Evolutionary conservation across 2,113 vertebrate genomes (phyloP).

Genomic region (Plestiodon gilberti): DNA sequence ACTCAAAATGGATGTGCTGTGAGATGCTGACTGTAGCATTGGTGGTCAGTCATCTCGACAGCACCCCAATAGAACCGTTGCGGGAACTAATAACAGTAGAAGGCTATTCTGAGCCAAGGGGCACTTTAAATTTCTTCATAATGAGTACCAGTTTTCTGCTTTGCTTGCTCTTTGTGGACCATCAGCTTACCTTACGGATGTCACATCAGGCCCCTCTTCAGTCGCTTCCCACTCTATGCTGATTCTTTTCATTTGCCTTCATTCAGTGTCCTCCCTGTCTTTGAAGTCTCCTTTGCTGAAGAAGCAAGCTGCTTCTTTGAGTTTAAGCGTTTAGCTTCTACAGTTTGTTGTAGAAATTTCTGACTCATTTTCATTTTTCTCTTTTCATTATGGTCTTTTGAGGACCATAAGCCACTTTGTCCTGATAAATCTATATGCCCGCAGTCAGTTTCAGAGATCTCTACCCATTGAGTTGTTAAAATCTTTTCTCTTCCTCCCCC

Average conservation of each 20-base stretch:
- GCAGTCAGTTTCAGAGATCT: neutral
- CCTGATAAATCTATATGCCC: neutral
- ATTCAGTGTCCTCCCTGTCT: neutral
- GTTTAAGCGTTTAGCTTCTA: neutral
- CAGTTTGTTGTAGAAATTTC: too few relatives aligned
- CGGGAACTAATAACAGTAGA: neutral
- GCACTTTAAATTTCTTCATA: neutral
- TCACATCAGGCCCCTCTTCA: neutral
- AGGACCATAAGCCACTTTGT: neutral
- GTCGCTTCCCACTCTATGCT: neutral
- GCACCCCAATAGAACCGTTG: constrained; percentile 3
- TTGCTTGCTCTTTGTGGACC: neutral
- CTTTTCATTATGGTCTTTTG: neutral
- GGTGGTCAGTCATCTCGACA: neutral
- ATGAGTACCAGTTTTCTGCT: neutral
- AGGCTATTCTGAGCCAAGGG: neutral
- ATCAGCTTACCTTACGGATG: neutral
- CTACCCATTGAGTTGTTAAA: neutral
- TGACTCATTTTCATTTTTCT: neutral
- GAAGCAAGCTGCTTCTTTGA: too few relatives aligned
- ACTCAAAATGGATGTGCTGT: neutral
- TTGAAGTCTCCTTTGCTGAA: neutral
- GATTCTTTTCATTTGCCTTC: too few relatives aligned
- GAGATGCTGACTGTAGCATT: neutral
- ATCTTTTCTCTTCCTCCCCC: too few relatives aligned